A percentile compares a stretch with the other conserved stretches of the same genome.
Evolutionary conservation across 1,140 invertebrate species (phyloP).

Genomic region (Drosophila busckii): DNA sequence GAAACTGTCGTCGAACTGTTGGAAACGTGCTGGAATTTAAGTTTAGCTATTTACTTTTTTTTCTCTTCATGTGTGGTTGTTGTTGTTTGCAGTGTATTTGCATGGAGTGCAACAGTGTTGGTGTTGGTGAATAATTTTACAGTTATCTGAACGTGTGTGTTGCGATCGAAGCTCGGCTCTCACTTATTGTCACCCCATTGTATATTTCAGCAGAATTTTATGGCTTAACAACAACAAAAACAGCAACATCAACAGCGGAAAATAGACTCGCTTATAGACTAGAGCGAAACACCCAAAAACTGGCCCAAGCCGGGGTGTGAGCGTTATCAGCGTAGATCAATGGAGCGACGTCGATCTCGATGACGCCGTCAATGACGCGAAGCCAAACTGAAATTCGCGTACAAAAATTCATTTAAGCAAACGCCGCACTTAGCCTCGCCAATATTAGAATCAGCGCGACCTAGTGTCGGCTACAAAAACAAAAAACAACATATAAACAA

Average conservation of each 20-base stretch:
- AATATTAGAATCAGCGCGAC: slow-evolving; percentile 12
- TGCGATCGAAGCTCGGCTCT: slow-evolving; percentile 27
- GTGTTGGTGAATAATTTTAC: slow-evolving; percentile 49
- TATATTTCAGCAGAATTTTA: slow-evolving; percentile 19
- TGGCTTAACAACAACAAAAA: slow-evolving; percentile 2
- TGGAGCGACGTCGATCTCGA: slow-evolving; percentile 45
- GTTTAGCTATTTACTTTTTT: slow-evolving; percentile 30
- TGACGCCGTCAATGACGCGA: slow-evolving; percentile 36
- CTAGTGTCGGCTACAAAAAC: slow-evolving; percentile 26
- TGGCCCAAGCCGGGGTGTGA: no score
- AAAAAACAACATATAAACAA: slow-evolving; percentile 25
- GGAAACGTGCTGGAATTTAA: slow-evolving; percentile 65
- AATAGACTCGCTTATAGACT: no score
- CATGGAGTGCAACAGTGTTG: slow-evolving; percentile 59
- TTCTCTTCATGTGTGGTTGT: neutral
- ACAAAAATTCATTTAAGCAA: slow-evolving; percentile 19
- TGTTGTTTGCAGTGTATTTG: slow-evolving; percentile 53
- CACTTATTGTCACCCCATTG: slow-evolving; percentile 45
- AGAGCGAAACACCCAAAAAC: no score
- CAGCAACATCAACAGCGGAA: neutral
- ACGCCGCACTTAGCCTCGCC: slow-evolving; percentile 26
- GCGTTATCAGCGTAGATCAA: slow-evolving; percentile 17
- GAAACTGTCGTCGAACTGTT: slow-evolving; percentile 32
- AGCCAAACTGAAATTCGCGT: slow-evolving; percentile 45
- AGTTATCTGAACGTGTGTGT: slow-evolving; percentile 34